Base-by-base conservation (phyloP, 2,888 invertebrate genomes). In the Marasmarcha lunaedactyla region DNA sequence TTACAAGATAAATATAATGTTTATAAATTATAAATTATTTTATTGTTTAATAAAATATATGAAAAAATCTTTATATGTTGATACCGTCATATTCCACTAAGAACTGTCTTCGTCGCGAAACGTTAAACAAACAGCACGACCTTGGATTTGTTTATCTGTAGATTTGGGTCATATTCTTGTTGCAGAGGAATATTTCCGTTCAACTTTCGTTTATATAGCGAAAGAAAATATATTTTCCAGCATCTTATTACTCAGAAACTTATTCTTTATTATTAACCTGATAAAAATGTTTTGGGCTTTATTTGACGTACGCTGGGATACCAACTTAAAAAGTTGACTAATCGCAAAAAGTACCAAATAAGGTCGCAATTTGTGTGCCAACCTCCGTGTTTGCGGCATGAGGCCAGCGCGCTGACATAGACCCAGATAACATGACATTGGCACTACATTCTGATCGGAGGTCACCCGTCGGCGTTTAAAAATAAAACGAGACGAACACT, bases 391-490 rank as follows among this genome's bases (percentile, higher is more conserved):
- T 51, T 50, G 46, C 55, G 44, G 44, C 48, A 52, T 65, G 53
- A 79, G 79, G 79, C 70, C 79, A 49, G 62, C 57, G 52, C 57
- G 42, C 58, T 78, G 81, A 79, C 81, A 83, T 71, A 83, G 81
- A 83, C 81, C 81, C 70, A 81, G 73, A 62, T 83, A 69, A 63
- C 49, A 59, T 62, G 81, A 78, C 81, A 83, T 83, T 83, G 81
- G 81, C 79, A 83, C 81, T 83, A 79, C 81, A 83, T 83, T 83
- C 78, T 73, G 63, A 60, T 61, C 71, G 66, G 64, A 81, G 81
- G 79, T 77, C 79, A 71, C 59, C 71, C 61, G 66, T 60, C 65
- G 56, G 4, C 57, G 66, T 73, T 69, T 78, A 77, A 79, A 81
- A 74, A 79, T 78, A 79, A 70, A 68, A 63, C 64, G 50, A 52